A percentile compares a stretch with the other conserved stretches of the same genome.
Conservation (phyloP, 2,888 invertebrate species). For the Limnephilus auricula region DNA sequence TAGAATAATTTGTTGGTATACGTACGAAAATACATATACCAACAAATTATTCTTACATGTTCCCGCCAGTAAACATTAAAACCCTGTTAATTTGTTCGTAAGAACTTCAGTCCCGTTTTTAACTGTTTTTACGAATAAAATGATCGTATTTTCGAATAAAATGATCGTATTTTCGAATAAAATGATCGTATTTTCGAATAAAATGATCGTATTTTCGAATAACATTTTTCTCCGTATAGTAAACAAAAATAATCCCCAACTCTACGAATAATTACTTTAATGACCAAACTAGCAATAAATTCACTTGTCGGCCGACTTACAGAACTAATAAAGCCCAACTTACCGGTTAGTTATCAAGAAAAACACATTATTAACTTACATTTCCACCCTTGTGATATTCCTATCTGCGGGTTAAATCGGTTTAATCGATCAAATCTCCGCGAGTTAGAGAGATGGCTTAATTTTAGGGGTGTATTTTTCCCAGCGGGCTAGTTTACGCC, state of each 20-base stretch:
- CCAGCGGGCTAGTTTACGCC: constrained; percentile 48
- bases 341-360: not conserved
- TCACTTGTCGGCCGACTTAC: not conserved
- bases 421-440: constrained; percentile 22
- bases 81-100: too few species aligned
- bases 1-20: too few species aligned
- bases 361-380: not conserved
- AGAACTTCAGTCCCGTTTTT: too few species aligned
- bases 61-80: too few species aligned
- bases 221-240: too few species aligned
- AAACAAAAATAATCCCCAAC: not conserved
- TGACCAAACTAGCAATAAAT: not conserved
- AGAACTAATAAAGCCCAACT: not conserved
- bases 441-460: constrained; percentile 2
- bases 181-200: too few species aligned
- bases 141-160: too few species aligned
- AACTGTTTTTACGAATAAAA: too few species aligned
- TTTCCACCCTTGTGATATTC: not conserved
- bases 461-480: constrained; percentile 38
- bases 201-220: too few species aligned
- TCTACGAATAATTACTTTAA: not conserved
- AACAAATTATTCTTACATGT: too few species aligned
- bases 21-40: too few species aligned
- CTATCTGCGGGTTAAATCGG: not conserved
- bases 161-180: too few species aligned